phyloP scores from a whole-genome alignment of 2,888 invertebrate species.

The Habroteleia sp. region DNA sequence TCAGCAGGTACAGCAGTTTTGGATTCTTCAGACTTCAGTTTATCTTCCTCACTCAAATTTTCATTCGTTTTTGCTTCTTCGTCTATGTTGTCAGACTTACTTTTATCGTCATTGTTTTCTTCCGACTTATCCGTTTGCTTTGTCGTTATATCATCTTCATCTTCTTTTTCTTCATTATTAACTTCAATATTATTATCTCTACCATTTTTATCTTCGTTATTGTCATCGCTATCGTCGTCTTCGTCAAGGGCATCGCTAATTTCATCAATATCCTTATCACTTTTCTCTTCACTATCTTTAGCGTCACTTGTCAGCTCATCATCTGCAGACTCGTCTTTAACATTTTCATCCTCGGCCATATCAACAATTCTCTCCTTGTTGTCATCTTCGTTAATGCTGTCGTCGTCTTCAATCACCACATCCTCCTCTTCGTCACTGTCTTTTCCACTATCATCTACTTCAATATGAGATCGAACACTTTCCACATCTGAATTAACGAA shows the following conservation, averaged over 20 bases:
- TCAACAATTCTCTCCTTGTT: not conserved
- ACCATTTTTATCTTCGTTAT: slow-evolving; percentile 71
- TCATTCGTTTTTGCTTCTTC: too few relatives aligned
- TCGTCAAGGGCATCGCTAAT: slow-evolving; percentile 10
- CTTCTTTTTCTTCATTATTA: slow-evolving; percentile 67
- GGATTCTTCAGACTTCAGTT: slow-evolving; percentile 34
- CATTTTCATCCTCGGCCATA: not conserved
- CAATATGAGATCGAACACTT: slow-evolving; percentile 25
- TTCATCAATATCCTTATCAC: slow-evolving; percentile 1
- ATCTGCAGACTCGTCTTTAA: too few relatives aligned
- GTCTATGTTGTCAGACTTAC: too few relatives aligned
- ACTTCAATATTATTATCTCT: slow-evolving; percentile 57
- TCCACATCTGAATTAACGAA: slow-evolving; percentile 14
- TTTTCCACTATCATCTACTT: slow-evolving; percentile 33
- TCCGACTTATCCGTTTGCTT: too few relatives aligned
- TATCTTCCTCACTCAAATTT: too few relatives aligned
- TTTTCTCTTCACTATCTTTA: not conserved
- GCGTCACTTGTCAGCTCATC: not conserved
- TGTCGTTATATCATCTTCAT: slow-evolving; percentile 67
- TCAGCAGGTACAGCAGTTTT: slow-evolving; percentile 1
- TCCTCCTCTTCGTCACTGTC: slow-evolving; percentile 33
- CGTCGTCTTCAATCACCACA: slow-evolving; percentile 42
- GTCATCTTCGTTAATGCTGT: slow-evolving; percentile 11
- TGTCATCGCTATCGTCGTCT: slow-evolving; percentile 17
- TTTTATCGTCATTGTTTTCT: too few relatives aligned